Evolutionary conservation across 2,888 invertebrate species (phyloP).

Genomic region (Dicyrtoma fusca): DNA sequence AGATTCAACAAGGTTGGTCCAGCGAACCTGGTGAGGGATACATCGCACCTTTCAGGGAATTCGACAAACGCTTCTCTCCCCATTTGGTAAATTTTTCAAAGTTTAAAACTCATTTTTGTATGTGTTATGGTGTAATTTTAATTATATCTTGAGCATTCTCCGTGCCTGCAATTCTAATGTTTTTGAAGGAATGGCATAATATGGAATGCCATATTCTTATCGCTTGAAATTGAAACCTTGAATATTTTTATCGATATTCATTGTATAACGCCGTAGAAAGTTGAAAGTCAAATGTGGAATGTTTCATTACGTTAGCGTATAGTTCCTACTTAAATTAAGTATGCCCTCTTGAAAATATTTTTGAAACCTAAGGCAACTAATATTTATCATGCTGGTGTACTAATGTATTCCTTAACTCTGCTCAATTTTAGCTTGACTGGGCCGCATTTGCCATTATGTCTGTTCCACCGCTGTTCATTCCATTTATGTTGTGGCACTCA

Average conservation of each 20-base stretch:
- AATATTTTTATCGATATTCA: neutral
- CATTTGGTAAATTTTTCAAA: conserved; percentile 88
- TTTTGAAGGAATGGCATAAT: too few species aligned
- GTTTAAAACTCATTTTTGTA: too few species aligned
- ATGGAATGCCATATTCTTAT: too few species aligned
- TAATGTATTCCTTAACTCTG: conserved; percentile 15
- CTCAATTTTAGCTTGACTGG: conserved; percentile 78
- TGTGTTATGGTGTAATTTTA: too few species aligned
- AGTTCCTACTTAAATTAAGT: too few species aligned
- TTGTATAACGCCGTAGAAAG: neutral
- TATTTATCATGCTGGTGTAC: too few species aligned
- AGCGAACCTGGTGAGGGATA: conserved; percentile 96
- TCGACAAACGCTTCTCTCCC: conserved; percentile 94
- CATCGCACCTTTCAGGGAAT: conserved; percentile 89
- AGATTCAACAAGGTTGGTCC: conserved; percentile 60
- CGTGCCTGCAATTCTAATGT: too few species aligned
- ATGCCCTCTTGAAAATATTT: too few species aligned
- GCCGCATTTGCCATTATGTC: conserved; percentile 96
- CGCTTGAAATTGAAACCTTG: neutral
- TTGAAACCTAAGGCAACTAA: too few species aligned
- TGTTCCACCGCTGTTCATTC: conserved; percentile 89
- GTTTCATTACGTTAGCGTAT: too few species aligned
- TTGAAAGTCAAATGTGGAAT: too few species aligned
- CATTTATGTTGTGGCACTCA: conserved; percentile 90
- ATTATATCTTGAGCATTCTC: too few species aligned